A percentile compares a stretch with the other conserved stretches of the same genome.
Evolutionary conservation across 2,797 vertebrate genomes (phyloP).

Genomic region (Borostomias antarcticus): DNA sequence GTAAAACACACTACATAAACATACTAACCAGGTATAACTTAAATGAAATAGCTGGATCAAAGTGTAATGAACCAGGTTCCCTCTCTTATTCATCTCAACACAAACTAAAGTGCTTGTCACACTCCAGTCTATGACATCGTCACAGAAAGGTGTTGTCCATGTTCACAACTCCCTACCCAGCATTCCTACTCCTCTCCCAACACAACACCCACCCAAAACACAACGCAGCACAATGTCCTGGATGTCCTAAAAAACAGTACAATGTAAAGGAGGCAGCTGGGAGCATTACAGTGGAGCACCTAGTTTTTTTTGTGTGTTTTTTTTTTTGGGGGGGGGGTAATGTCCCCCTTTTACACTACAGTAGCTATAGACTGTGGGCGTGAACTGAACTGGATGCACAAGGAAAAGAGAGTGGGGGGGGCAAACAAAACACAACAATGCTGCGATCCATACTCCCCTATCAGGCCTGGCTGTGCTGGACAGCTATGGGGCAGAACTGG

Average conservation of each 20-base stretch:
- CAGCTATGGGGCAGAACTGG: conserved; percentile 71
- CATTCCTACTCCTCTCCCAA: not conserved
- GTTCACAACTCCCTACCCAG: not conserved
- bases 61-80: not conserved
- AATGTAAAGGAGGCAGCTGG: conserved; percentile 67
- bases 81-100: not conserved
- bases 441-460: conserved; percentile 65
- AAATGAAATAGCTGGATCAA: no score
- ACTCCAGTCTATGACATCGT: no score
- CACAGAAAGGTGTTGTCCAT: no score
- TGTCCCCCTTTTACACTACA: no score
- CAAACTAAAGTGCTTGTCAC: not conserved
- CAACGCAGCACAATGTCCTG: conserved; percentile 10
- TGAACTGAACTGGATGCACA: conserved; percentile 82
- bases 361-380: conserved; percentile 62
- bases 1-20: no score
- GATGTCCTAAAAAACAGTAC: conserved; percentile 49
- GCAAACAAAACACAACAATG: conserved; percentile 70
- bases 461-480: conserved; percentile 58
- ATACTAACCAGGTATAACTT: no score
- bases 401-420: conserved; percentile 64
- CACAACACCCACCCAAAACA: not conserved
- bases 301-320: no score
- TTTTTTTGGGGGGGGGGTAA: no score
- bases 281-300: conserved; percentile 31